Base-by-base conservation (phyloP, 2,797 vertebrate genomes). In the Crenichthys baileyi region DNA sequence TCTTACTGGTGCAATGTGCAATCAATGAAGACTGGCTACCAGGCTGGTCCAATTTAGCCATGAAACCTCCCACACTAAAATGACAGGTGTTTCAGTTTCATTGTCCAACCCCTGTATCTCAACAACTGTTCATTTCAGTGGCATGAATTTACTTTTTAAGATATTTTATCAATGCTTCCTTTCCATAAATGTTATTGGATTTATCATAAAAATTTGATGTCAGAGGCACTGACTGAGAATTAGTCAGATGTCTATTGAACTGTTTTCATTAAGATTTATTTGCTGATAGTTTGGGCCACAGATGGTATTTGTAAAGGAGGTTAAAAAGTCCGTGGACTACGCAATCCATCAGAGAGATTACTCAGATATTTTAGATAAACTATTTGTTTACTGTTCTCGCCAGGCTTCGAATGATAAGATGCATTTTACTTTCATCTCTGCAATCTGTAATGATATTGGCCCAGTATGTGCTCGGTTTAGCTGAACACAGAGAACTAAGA, bases 401-500 rank as follows among this genome's bases (percentile, higher is more conserved):
- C 0, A 4, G 51, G 50, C 53, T 31, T 68, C 71, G 46, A 74
- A 71, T 55, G 71, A 80, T 78, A n/a, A 76, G 76, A 81, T 82
- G 48, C 48, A 73, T 83, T 79, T 88, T 61, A 74, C 75, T 77
- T 79, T 79, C 12, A 80, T 82, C 73, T 86, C 63, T 53, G 70
- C 74, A 71, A 79, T 90, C 78, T 70, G 70, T 50, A 46, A 76
- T 79, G 46, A 81, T 88, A 82, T 83, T 81, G 78, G 70, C 74
- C 13, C 48, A 61, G 77, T 31, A n/a, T 79, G 29, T 80, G 72
- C 80, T 83, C 51, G 61, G 75, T 18, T 20, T 18, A 79, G 71
- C 72, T 72, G 63, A 80, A 76, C 77, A 76, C 46, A 75, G 73
- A 72, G 4, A 68, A 46, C 11, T 78, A 73, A 74, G 5, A 67